Conservation (phyloP, 2,888 invertebrate species). For the Eurytoma adleriae region DNA sequence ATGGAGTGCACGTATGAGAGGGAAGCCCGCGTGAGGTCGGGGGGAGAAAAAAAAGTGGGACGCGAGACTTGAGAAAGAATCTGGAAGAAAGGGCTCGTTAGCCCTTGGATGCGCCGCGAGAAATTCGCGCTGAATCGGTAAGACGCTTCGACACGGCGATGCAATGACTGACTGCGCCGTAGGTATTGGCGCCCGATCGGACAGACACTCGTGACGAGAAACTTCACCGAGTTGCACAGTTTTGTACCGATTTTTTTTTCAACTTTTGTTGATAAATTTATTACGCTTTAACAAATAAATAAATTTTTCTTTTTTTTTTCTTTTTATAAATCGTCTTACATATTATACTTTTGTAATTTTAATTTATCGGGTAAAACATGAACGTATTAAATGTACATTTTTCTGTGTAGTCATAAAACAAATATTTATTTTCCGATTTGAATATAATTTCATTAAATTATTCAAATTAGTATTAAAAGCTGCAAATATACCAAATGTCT, state of each 20-base stretch:
- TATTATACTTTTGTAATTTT: too few species aligned
- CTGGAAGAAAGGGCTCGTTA: slow-evolving; percentile 63
- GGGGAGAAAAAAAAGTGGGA: slow-evolving; percentile 55
- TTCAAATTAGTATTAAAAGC: too few species aligned
- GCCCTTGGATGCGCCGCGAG: slow-evolving; percentile 37
- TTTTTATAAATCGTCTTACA: too few species aligned
- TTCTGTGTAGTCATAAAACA: too few species aligned
- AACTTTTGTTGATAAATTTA: background rate
- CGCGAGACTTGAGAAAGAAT: slow-evolving; percentile 59
- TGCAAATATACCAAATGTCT: too few species aligned
- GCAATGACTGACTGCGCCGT: slow-evolving; percentile 29
- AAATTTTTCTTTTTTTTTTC: too few species aligned
- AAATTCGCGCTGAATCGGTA: slow-evolving; percentile 45
- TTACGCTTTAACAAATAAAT: too few species aligned
- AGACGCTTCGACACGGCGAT: slow-evolving; percentile 30
- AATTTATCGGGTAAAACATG: too few species aligned
- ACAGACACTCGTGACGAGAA: background rate
- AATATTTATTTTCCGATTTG: too few species aligned
- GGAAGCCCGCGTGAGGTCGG: slow-evolving; percentile 18
- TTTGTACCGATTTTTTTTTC: background rate
- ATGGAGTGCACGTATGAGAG: slow-evolving; percentile 8
- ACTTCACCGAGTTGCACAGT: background rate
- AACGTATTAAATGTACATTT: too few species aligned
- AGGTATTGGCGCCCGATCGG: slow-evolving; percentile 14
- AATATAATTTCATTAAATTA: too few species aligned